Percentiles rank a stretch among this genome's conserved stretches.
Conservation (phyloP, 2,113 vertebrate genomes). For the Bombycilla garrulus region DNA sequence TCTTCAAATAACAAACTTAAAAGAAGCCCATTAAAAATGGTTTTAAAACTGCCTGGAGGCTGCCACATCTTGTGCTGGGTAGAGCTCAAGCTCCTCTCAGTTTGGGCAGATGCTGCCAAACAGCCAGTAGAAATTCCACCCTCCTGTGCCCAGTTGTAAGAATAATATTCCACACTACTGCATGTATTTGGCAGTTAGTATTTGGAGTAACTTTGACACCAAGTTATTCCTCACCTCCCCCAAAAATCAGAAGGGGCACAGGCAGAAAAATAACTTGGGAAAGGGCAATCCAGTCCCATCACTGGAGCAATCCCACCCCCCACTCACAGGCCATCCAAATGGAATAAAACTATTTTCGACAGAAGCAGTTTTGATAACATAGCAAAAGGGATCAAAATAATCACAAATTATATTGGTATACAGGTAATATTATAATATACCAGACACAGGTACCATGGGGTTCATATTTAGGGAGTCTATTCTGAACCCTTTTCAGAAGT, state of each 20-base stretch:
- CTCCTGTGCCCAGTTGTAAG: neutral
- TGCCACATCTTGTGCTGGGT: neutral
- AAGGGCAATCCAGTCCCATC: neutral
- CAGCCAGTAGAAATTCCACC: neutral
- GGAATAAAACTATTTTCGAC: neutral
- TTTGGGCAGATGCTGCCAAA: neutral
- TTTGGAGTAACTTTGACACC: neutral
- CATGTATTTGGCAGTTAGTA: neutral
- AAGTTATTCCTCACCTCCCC: neutral
- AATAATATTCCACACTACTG: neutral
- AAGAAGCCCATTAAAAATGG: neutral
- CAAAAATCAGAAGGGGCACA: neutral
- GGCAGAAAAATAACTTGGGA: neutral
- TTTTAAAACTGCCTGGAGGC: neutral
- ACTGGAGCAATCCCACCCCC: neutral
- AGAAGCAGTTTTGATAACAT: neutral
- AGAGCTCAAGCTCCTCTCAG: neutral
- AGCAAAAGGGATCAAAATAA: neutral
- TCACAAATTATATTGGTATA: neutral
- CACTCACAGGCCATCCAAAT: neutral
- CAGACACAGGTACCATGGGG: neutral
- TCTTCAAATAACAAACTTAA: conserved; percentile 2
- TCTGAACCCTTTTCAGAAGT: neutral
- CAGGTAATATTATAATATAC: neutral
- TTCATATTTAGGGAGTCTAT: accelerated